phyloP scores from a whole-genome alignment of 2,888 invertebrate genomes.

The Drosophila mettleri region DNA sequence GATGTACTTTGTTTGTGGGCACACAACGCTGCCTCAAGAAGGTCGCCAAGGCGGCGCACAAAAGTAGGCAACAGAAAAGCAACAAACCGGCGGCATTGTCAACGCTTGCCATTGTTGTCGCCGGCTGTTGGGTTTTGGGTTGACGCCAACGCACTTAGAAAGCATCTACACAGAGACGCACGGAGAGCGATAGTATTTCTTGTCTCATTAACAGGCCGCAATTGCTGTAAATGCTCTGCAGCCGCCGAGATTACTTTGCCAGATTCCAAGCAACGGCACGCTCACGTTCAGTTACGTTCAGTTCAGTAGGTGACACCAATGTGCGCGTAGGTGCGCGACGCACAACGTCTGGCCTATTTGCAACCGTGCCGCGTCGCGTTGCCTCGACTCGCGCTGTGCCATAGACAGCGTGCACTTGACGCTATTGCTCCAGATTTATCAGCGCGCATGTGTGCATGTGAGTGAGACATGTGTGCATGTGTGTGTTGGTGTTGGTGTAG shows the following conservation, averaged over 20 bases:
- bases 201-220: slow-evolving; percentile 72
- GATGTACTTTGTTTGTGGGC: background rate
- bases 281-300: slow-evolving; percentile 29
- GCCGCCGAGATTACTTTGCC: slow-evolving; percentile 70
- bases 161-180: slow-evolving; percentile 15
- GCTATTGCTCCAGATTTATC: slow-evolving; percentile 75
- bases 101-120: slow-evolving; percentile 53
- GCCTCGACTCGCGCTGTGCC: slow-evolving; percentile 13
- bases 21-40: slow-evolving; percentile 6
- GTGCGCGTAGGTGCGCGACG: slow-evolving; percentile 53
- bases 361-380: slow-evolving; percentile 15
- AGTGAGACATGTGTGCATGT: slow-evolving; percentile 9
- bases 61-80: slow-evolving; percentile 68
- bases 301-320: slow-evolving; percentile 79
- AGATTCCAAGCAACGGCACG: slow-evolving; percentile 25
- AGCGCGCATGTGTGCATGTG: slow-evolving; percentile 14
- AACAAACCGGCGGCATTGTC: slow-evolving; percentile 32
- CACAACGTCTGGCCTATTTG: slow-evolving; percentile 70
- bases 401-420: slow-evolving; percentile 73
- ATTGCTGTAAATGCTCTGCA: slow-evolving; percentile 49
- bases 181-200: slow-evolving; percentile 34
- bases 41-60: slow-evolving; percentile 43
- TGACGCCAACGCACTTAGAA: slow-evolving; percentile 67
- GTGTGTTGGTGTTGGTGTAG: slow-evolving; percentile 18
- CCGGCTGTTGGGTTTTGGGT: slow-evolving; percentile 37